Percentiles rank a stretch among this genome's conserved stretches.
These are phyloP conservation scores for Rhegmatorhina hoffmannsi DNA, from an alignment of 2,113 vertebrate species.

Conservation along the genomic window DNA sequence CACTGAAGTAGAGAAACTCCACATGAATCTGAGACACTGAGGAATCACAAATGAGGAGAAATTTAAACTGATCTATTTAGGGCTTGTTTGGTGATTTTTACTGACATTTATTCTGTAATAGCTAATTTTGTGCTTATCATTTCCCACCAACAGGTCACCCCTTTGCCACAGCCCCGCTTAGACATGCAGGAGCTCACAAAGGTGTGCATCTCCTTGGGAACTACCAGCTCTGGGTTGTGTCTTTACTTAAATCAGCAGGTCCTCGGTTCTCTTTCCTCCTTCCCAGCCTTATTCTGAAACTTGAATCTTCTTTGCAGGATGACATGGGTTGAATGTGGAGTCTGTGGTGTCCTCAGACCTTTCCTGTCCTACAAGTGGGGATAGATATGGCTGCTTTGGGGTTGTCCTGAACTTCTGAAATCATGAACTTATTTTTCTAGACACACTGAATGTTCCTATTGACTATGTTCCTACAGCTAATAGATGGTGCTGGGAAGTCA, in stretches of 20 bases:
- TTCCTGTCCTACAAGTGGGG: background rate
- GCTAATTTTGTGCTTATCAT: background rate
- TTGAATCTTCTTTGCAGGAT: background rate
- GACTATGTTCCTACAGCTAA: background rate
- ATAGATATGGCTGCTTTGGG: background rate
- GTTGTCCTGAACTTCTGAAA: background rate
- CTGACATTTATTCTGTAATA: background rate
- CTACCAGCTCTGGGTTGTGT: background rate
- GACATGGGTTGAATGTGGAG: too few species aligned
- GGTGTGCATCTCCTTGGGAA: accelerated
- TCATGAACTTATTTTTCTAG: background rate
- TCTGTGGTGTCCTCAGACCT: background rate
- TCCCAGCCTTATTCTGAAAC: accelerated
- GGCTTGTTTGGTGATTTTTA: background rate
- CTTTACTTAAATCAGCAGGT: background rate
- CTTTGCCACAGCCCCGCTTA: background rate
- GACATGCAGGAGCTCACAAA: background rate
- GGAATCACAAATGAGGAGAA: conserved; percentile 52
- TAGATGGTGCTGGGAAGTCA: background rate
- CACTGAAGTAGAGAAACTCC: conserved; percentile 31
- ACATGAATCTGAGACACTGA: background rate
- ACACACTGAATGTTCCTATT: background rate
- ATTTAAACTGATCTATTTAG: conserved; percentile 47
- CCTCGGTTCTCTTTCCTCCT: background rate
- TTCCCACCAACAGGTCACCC: background rate